These are phyloP conservation scores for Lepidurus packardi DNA, from an alignment of 1,140 invertebrate genomes.

Conservation along the genomic window DNA sequence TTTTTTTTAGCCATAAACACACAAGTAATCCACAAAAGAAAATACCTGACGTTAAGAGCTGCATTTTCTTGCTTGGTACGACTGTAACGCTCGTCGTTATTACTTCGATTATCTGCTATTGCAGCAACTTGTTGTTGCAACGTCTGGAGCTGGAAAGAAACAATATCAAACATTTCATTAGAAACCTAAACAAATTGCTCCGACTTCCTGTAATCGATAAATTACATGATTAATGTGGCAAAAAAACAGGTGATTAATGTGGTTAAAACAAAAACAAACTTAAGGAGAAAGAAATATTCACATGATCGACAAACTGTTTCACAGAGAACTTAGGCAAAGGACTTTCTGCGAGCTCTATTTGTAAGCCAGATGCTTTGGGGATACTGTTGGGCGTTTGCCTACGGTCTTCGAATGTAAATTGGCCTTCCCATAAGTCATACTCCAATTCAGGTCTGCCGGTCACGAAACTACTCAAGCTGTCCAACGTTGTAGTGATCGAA, in stretches of 20 bases:
- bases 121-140: slow-evolving; percentile 83
- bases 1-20: background rate
- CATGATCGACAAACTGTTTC: background rate
- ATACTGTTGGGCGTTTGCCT: background rate
- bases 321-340: background rate
- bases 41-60: slow-evolving; percentile 65
- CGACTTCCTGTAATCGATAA: background rate
- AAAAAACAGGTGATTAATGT: no score
- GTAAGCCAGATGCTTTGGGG: background rate
- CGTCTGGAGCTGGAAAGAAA: slow-evolving; percentile 66
- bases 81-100: slow-evolving; percentile 76
- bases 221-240: background rate
- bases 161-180: slow-evolving; percentile 30
- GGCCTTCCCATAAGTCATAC: slow-evolving; percentile 78
- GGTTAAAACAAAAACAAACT: background rate
- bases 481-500: background rate
- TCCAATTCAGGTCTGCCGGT: slow-evolving; percentile 54
- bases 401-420: slow-evolving; percentile 59
- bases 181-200: background rate
- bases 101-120: slow-evolving; percentile 74
- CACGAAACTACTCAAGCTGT: slow-evolving; percentile 27
- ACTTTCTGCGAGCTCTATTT: background rate
- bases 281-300: background rate
- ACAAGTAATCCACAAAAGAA: slow-evolving; percentile 20
- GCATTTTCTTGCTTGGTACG: slow-evolving; percentile 85